These are phyloP conservation scores for Diprion similis DNA, from an alignment of 1,140 invertebrate species.

Conservation along the genomic window DNA sequence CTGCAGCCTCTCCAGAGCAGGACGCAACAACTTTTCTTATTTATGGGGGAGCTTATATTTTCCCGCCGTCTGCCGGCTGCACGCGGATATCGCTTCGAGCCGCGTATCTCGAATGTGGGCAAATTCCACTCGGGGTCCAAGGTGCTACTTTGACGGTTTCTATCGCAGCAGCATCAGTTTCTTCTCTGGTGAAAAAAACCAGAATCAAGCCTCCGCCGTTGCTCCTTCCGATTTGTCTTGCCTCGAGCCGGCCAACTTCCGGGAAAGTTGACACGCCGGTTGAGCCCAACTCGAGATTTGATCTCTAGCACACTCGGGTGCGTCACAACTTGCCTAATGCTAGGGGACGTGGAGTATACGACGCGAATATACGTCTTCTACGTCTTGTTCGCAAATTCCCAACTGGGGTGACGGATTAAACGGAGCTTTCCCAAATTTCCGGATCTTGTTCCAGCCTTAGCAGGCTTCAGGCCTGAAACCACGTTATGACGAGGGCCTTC, in stretches of 20 bases:
- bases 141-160: not conserved
- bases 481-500: not conserved
- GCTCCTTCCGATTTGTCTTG: no score
- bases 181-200: no score
- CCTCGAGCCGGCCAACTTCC: no score
- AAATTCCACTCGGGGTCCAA: not conserved
- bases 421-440: not conserved
- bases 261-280: no score
- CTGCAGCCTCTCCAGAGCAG: not conserved
- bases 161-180: not conserved
- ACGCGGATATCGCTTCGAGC: slow-evolving; percentile 6
- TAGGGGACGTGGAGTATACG: not conserved
- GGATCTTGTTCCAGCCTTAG: not conserved
- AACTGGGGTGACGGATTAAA: not conserved
- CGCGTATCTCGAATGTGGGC: not conserved
- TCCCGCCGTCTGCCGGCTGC: not conserved
- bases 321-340: slow-evolving; percentile 7
- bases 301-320: not conserved
- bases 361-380: no score
- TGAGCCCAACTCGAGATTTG: not conserved
- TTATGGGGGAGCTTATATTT: not conserved
- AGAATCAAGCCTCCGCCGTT: no score
- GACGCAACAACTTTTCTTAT: slow-evolving; percentile 4
- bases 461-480: not conserved
- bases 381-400: not conserved